These are phyloP conservation scores for Iguana delicatissima DNA, from an alignment of 2,797 vertebrate genomes.

Conservation along the genomic window DNA sequence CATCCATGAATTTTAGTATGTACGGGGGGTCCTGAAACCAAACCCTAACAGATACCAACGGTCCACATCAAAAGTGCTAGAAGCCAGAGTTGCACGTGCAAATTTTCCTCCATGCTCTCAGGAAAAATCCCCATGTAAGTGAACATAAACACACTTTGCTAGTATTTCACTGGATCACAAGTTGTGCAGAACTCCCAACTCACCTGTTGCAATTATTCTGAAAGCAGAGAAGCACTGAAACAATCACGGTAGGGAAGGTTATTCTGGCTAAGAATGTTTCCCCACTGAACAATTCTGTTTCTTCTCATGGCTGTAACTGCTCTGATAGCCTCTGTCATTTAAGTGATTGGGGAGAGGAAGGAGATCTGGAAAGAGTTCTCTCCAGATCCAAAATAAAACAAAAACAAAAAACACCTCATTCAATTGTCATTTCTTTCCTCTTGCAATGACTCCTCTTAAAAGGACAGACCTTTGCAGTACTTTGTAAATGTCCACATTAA, in stretches of 20 bases:
- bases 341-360: no score
- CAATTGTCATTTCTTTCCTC: not conserved
- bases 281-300: not conserved
- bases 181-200: not conserved
- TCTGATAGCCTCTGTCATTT: not conserved
- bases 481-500: not conserved
- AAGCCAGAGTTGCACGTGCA: not conserved
- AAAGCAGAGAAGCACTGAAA: no score
- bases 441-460: not conserved
- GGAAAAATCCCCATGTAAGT: not conserved
- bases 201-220: not conserved
- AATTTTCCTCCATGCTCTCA: not conserved
- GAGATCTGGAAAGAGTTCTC: not conserved
- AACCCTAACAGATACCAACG: no score
- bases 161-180: not conserved
- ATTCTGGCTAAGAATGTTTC: not conserved
- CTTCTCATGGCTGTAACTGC: not conserved
- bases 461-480: not conserved
- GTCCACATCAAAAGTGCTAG: not conserved
- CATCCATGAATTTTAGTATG: no score
- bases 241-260: no score
- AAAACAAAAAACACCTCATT: not conserved
- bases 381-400: not conserved
- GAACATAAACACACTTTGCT: no score
- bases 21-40: no score